A percentile compares a stretch with the other conserved stretches of the same genome.
Evolutionary conservation across 2,888 invertebrate genomes (phyloP).

Genomic region (Nyleta sp.): DNA sequence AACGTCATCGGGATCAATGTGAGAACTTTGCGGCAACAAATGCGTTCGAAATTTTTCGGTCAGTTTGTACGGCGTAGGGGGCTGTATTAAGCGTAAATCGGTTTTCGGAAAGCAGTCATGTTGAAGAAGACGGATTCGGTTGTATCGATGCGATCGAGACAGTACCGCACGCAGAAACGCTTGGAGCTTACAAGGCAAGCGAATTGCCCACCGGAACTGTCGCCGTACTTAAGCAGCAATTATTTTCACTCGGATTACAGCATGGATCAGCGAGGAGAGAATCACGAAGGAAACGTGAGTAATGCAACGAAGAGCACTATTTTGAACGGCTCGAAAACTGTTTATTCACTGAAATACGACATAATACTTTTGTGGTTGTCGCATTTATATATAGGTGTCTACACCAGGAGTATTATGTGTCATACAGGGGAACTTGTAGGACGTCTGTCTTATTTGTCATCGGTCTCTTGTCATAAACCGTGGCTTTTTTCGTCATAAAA

Average conservation of each 20-base stretch:
- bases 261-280: too few relatives aligned
- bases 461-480: conserved; percentile 64
- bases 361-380: conserved; percentile 46
- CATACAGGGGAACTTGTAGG: conserved; percentile 70
- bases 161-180: conserved; percentile 76
- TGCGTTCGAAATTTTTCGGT: not conserved
- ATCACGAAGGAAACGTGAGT: too few relatives aligned
- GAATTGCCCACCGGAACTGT: too few relatives aligned
- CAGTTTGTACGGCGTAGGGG: too few relatives aligned
- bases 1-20: not conserved
- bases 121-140: conserved; percentile 74
- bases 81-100: too few relatives aligned
- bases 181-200: too few relatives aligned
- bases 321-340: too few relatives aligned
- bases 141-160: conserved; percentile 75
- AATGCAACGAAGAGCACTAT: too few relatives aligned
- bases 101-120: conserved; percentile 63
- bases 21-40: conserved; percentile 3
- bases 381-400: conserved; percentile 44
- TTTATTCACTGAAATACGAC: conserved; percentile 13
- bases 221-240: too few relatives aligned
- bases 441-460: conserved; percentile 70
- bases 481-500: conserved; percentile 30
- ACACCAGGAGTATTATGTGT: conserved; percentile 52
- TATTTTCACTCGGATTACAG: too few relatives aligned